phyloP scores from a whole-genome alignment of 2,797 vertebrate genomes.

The Odontamblyopus lacepedii region DNA sequence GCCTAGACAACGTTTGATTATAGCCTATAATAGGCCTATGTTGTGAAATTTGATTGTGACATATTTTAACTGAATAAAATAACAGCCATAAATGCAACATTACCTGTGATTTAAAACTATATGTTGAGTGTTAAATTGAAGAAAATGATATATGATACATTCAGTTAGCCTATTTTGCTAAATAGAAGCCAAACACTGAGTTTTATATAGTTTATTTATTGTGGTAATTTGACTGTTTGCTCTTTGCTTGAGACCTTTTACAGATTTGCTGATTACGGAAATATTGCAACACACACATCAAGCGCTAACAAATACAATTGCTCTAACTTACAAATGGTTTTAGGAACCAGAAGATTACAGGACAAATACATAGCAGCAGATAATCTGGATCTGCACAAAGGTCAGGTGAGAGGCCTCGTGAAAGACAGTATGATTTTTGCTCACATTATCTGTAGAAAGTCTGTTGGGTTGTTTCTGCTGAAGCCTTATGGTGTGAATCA shows the following conservation, averaged over 20 bases:
- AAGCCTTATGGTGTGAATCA: conserved; percentile 32
- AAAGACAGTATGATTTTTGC: conserved; percentile 49
- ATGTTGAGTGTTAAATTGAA: too few relatives aligned
- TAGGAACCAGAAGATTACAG: conserved; percentile 89
- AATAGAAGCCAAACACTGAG: conserved; percentile 31
- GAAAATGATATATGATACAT: too few relatives aligned
- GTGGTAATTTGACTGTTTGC: conserved; percentile 80
- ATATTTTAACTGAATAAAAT: too few relatives aligned
- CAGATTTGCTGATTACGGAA: conserved; percentile 88
- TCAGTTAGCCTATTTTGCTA: background rate
- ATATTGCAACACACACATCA: conserved; percentile 98
- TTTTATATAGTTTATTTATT: conserved; percentile 92
- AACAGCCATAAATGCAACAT: too few relatives aligned
- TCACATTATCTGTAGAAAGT: conserved; percentile 44
- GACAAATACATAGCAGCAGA: conserved; percentile 95
- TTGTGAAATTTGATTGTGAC: too few relatives aligned
- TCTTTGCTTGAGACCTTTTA: conserved; percentile 81
- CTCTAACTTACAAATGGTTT: conserved; percentile 93
- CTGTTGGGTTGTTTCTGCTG: conserved; percentile 42
- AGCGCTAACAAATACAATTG: conserved; percentile 96
- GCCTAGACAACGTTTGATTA: too few relatives aligned
- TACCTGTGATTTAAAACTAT: too few relatives aligned
- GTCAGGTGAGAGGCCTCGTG: conserved; percentile 70
- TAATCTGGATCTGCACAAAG: conserved; percentile 89
- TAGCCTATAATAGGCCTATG: too few relatives aligned